These are phyloP conservation scores for Hymenochirus boettgeri DNA, from an alignment of 2,113 vertebrate genomes.

Conservation along the genomic window DNA sequence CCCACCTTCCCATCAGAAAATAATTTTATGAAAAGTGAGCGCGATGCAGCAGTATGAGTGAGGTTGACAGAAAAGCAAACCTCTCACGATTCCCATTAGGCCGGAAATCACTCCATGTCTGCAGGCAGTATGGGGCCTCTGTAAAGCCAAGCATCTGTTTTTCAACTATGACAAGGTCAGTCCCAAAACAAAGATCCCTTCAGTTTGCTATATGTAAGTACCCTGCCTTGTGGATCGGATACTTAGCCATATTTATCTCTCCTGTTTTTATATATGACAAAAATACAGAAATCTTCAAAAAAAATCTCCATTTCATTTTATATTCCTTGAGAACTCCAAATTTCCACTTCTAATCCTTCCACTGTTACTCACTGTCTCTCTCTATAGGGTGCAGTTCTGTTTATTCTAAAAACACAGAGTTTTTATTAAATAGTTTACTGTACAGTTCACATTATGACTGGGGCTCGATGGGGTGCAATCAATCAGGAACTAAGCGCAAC, in stretches of 20 bases:
- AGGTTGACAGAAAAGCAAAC: neutral
- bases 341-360: too few relatives aligned
- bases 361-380: too few relatives aligned
- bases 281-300: too few relatives aligned
- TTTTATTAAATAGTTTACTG: too few relatives aligned
- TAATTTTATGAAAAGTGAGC: neutral
- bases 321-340: too few relatives aligned
- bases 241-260: neutral
- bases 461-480: too few relatives aligned
- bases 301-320: too few relatives aligned
- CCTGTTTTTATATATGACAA: too few relatives aligned
- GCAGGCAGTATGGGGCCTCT: neutral
- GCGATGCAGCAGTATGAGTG: neutral
- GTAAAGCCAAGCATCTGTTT: neutral
- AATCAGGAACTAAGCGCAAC: too few relatives aligned
- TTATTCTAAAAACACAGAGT: too few relatives aligned
- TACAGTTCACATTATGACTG: too few relatives aligned
- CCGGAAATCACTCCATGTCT: neutral
- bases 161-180: neutral
- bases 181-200: neutral
- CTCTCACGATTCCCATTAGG: neutral
- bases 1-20: neutral
- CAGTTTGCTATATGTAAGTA: neutral
- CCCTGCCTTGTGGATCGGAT: neutral
- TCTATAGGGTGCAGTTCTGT: too few relatives aligned